Evolutionary conservation across 1,140 invertebrate genomes (phyloP), one percentile per base, ranked within the genome.

Genomic region (Atta cephalotes): DNA sequence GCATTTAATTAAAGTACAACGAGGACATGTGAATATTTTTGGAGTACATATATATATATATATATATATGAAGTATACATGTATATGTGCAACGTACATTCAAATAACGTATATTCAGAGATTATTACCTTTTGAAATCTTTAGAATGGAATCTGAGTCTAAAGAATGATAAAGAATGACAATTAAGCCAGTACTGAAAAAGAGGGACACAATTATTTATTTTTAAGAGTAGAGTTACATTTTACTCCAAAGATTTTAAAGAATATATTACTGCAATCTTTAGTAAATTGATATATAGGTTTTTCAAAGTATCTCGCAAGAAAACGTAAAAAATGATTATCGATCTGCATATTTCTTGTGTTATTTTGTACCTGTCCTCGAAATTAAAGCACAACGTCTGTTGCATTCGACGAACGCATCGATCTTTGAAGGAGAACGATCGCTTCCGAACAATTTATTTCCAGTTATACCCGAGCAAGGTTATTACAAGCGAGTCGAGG

Each of bases 381-480:
- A 31, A 70, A 70, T 81, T 81, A 70, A 81, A 56, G 35, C n/a
- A 28, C 31, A 39, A 70, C 28, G 53, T 14, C 16, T 3, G 21
- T 80, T 70, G 25, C 45, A 18, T 72, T 82, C 39, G 66, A 82
- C n/a, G 80, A 74, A 25, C 35, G 16, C 45, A 72, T 74, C 68
- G 70, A 84, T 72, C 70, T 12, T n/a, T 10, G 68, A 84, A 63
- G 56, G 49, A 62, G 56, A 84, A 39, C 70, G 70, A 84, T 84
- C 70, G 56, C 70, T 84, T 74, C 39, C 56, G 80, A 63, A 74
- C 70, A 62, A 84, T 84, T 84, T 84, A 84, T 84, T 74, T 74
- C 80, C 68, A 84, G 80, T 84, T 84, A 84, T 84, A 74, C 25
- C 25, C 68, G 39, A 35, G 80, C 70, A 74, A 84, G 80, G 70